Percentiles rank a stretch among this genome's conserved stretches.
Conservation (phyloP, 35 echinoderm and acorn worm species). For the Hemicentrotus pulcherrimus region DNA sequence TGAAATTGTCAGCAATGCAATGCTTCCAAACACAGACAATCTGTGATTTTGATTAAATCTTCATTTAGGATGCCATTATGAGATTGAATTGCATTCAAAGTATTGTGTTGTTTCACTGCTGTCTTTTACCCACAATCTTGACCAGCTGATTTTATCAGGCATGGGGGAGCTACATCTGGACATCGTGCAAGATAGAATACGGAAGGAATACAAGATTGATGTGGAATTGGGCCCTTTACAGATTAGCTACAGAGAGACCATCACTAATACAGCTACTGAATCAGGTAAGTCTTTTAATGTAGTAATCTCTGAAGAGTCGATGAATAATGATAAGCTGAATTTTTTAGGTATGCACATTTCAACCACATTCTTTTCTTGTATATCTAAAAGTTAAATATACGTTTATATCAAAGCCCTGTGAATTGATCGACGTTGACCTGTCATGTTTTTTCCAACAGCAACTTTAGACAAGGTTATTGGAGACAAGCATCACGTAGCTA, state of each 20-base stretch:
- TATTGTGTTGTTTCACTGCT: neutral
- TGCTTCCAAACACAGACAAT: too few species aligned
- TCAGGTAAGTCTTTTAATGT: constrained; percentile 59
- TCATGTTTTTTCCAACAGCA: constrained; percentile 48
- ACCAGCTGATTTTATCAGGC: constrained; percentile 82
- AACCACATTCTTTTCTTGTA: too few species aligned
- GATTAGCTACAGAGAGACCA: constrained; percentile 93
- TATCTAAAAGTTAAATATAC: too few species aligned
- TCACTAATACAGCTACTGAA: constrained; percentile 44
- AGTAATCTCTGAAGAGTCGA: neutral
- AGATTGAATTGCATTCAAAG: too few species aligned
- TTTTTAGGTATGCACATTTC: too few species aligned
- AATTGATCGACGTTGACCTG: neutral
- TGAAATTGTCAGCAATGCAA: too few species aligned
- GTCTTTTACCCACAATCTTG: neutral
- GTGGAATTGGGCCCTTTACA: constrained; percentile 90
- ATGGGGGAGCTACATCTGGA: constrained; percentile 99
- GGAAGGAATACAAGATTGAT: constrained; percentile 88
- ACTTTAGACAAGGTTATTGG: constrained; percentile 75
- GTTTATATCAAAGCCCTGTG: too few species aligned
- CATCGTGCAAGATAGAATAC: constrained; percentile 90
- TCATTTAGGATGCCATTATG: too few species aligned
- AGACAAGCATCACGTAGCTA: constrained; percentile 62
- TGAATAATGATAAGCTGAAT: too few species aligned
- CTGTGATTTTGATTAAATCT: too few species aligned